These are phyloP conservation scores for Agrochola circellaris DNA, from an alignment of 2,888 invertebrate genomes.

Conservation along the genomic window DNA sequence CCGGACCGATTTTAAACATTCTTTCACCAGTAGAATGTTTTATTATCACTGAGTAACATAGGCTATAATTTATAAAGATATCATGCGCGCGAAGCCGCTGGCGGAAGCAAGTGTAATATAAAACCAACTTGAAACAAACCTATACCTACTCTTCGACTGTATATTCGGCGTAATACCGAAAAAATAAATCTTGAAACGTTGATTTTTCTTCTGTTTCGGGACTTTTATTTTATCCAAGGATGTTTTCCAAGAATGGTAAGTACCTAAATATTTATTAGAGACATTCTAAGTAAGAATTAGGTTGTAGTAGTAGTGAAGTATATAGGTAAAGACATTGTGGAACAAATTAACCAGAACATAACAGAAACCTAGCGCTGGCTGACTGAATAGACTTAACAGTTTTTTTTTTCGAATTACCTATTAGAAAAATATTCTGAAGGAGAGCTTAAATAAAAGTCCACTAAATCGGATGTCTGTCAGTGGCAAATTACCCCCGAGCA, in stretches of 20 bases:
- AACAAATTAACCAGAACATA: neutral
- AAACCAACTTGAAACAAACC: neutral
- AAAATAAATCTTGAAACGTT: neutral
- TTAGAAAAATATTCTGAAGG: neutral
- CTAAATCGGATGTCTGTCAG: constrained; percentile 56
- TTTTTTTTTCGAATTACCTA: neutral
- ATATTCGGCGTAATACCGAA: neutral
- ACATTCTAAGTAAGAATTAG: neutral
- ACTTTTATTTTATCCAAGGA: neutral
- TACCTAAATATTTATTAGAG: neutral
- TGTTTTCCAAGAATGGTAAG: neutral
- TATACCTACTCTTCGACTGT: neutral
- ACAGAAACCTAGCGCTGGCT: neutral
- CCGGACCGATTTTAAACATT: too few relatives aligned
- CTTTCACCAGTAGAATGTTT: too few relatives aligned
- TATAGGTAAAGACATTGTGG: neutral
- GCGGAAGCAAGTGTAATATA: neutral
- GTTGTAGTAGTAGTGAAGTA: neutral
- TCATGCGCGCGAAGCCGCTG: too few relatives aligned
- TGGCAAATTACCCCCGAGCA: constrained; percentile 49
- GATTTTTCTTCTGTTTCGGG: neutral
- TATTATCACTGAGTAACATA: too few relatives aligned
- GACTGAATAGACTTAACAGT: neutral
- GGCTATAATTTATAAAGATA: too few relatives aligned
- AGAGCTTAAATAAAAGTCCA: constrained; percentile 20